Conservation (phyloP, 1,140 invertebrate species). For the roundworm (Caenorhabditis elegans) region WBcel235 BX284605.5:9023501-9024000, state of each 20-base stretch:
- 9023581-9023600: not conserved
- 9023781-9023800: conserved; percentile 12
- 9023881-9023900: not conserved
- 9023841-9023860: not conserved
- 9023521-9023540: not conserved
- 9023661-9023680: not conserved
- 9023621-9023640: not conserved
- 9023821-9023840: not conserved
- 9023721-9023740: not conserved
- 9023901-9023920: not conserved
- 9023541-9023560: not conserved
- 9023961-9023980: not conserved
- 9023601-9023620: not conserved
- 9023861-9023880: not conserved
- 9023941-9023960: not conserved
- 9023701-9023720: not conserved
- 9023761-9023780: conserved; percentile 22
- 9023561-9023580: not conserved
- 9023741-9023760: not conserved
- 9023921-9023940: not conserved
- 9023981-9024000: not conserved
- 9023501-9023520: conserved; percentile 2
- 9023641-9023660: not conserved
- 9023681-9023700: not conserved
- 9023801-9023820: not conserved